phyloP scores from a whole-genome alignment of 2,113 vertebrate species.

The Danionella cerebrum region DNA sequence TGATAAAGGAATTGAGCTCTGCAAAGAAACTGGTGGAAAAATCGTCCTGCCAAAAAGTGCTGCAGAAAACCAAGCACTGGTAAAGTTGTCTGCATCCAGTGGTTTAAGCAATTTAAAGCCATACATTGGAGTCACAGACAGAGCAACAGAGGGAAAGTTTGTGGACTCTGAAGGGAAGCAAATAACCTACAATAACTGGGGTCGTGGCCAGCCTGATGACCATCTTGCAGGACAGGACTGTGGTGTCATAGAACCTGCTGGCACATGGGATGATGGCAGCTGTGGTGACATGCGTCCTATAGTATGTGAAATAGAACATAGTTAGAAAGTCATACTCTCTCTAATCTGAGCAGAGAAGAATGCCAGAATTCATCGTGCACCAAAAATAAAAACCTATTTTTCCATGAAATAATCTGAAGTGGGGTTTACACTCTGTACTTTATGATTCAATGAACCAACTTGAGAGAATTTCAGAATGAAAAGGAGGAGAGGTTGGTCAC shows the following conservation, averaged over 20 bases:
- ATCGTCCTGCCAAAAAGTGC: conserved; percentile 7
- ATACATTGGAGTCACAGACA: conserved; percentile 18
- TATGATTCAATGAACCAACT: too few species aligned
- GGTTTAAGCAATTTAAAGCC: background rate
- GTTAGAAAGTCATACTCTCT: background rate
- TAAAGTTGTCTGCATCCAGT: background rate
- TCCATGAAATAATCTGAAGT: too few species aligned
- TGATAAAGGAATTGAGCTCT: conserved; percentile 4
- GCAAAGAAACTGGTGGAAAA: background rate
- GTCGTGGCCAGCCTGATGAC: conserved; percentile 12
- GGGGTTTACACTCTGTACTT: too few species aligned
- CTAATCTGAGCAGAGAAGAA: too few species aligned
- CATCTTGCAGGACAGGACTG: background rate
- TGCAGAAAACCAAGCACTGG: conserved; percentile 11
- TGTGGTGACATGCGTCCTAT: conserved; percentile 9
- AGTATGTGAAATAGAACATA: conserved; percentile 8
- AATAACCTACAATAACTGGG: conserved; percentile 17
- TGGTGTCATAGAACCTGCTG: background rate
- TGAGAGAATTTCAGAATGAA: too few species aligned
- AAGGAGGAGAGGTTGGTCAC: too few species aligned
- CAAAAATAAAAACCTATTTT: too few species aligned
- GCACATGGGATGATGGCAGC: background rate
- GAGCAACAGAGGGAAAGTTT: conserved; percentile 15
- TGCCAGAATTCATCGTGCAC: too few species aligned
- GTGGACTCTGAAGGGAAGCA: background rate